Conservation (phyloP, 1,140 invertebrate species). For the Myzus persicae region DNA sequence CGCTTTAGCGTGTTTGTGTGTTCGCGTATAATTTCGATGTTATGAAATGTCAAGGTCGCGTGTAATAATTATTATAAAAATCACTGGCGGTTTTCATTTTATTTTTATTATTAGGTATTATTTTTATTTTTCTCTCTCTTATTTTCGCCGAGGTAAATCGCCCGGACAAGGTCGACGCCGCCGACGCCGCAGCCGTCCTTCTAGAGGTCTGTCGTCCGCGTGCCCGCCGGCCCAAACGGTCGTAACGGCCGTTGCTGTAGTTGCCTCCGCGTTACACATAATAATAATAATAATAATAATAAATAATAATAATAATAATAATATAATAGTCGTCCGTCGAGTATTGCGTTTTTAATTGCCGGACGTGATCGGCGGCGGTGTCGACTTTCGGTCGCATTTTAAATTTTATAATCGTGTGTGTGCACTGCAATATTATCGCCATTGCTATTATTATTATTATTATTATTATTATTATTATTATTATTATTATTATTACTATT, state of each 20-base stretch:
- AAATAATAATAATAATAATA: neutral
- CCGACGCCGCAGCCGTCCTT: neutral
- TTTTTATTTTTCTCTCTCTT: slow-evolving; percentile 3
- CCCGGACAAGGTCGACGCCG: slow-evolving; percentile 21
- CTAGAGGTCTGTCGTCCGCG: slow-evolving; percentile 18
- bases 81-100: neutral
- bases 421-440: neutral
- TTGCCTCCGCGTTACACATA: neutral
- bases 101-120: neutral
- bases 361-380: neutral
- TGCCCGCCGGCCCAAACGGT: neutral
- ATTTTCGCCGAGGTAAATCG: slow-evolving; percentile 35
- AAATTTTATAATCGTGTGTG: neutral
- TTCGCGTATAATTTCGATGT: neutral
- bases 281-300: neutral
- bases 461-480: too few relatives aligned
- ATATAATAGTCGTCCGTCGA: neutral
- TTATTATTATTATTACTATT: too few relatives aligned
- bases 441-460: too few relatives aligned
- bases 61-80: slow-evolving; percentile 24
- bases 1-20: neutral
- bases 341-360: neutral
- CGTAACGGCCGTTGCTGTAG: neutral
- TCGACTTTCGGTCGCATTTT: neutral
- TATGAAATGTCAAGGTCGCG: slow-evolving; percentile 40